A percentile compares a stretch with the other conserved stretches of the same genome.
Evolutionary conservation across 2,888 invertebrate species (phyloP).

Genomic region (Dusona sp.): DNA sequence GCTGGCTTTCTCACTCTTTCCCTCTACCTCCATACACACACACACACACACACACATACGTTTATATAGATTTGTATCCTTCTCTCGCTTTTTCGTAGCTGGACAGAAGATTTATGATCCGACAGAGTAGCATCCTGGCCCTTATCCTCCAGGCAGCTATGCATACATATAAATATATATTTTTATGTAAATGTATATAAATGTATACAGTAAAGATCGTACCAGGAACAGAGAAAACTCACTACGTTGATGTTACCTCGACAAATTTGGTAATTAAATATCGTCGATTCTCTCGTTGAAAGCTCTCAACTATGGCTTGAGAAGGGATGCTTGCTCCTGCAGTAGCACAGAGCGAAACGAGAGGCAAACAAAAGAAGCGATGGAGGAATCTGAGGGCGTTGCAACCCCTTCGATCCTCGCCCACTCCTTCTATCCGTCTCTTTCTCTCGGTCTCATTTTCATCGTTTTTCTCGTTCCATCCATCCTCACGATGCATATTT

Average conservation of each 20-base stretch:
- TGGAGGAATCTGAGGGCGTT: conserved; percentile 38
- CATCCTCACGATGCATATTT: conserved; percentile 72
- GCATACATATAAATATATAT: not conserved
- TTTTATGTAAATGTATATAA: not conserved
- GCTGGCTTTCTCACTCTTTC: conserved; percentile 64
- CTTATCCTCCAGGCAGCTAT: conserved; percentile 30
- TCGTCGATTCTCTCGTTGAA: conserved; percentile 72
- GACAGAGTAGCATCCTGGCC: conserved; percentile 36
- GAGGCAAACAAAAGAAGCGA: conserved; percentile 45
- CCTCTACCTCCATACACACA: conserved; percentile 55
- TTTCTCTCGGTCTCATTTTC: conserved; percentile 20
- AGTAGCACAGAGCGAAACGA: conserved; percentile 36
- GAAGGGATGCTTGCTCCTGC: conserved; percentile 53
- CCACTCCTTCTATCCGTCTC: conserved; percentile 43
- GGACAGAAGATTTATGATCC: conserved; percentile 74
- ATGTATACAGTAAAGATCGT: conserved; percentile 1
- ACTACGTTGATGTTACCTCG: conserved; percentile 72
- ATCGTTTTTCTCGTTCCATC: conserved; percentile 31
- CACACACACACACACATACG: conserved; percentile 58
- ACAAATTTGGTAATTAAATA: conserved; percentile 79
- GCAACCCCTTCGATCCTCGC: conserved; percentile 66
- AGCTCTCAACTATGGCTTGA: conserved; percentile 50
- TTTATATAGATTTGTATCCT: not conserved
- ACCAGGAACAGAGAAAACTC: conserved; percentile 3
- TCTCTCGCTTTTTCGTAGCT: conserved; percentile 68